Conservation (phyloP, 1,140 invertebrate species). For the Ceratina calcarata region DNA sequence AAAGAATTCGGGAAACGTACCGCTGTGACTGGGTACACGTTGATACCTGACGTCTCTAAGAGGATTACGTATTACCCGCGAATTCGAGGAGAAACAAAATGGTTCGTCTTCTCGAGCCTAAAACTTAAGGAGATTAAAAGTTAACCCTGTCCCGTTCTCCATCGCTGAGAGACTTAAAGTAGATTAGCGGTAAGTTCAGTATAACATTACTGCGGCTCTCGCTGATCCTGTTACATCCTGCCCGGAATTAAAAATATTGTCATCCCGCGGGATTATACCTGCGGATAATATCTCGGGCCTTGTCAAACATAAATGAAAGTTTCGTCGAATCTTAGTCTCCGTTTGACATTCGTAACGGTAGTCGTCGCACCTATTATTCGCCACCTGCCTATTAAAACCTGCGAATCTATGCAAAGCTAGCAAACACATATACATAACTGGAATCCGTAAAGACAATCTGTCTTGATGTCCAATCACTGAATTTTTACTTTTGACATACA, state of each 20-base stretch:
- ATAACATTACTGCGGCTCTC: conserved; percentile 74
- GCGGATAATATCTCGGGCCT: conserved; percentile 70
- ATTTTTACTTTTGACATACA: too few species aligned
- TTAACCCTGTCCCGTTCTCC: conserved; percentile 66
- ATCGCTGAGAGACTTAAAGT: conserved; percentile 66
- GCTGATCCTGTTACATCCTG: conserved; percentile 77
- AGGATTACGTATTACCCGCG: conserved; percentile 70
- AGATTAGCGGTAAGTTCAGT: conserved; percentile 73
- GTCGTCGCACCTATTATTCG: neutral
- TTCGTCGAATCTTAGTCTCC: conserved; percentile 52
- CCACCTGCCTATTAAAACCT: neutral
- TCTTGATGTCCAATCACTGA: too few species aligned
- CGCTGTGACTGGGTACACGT: conserved; percentile 28
- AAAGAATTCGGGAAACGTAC: conserved; percentile 15
- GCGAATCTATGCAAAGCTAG: neutral
- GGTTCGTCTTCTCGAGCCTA: conserved; percentile 63
- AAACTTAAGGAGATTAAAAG: conserved; percentile 77
- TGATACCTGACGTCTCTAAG: conserved; percentile 72
- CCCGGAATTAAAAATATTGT: conserved; percentile 79
- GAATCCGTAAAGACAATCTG: too few species aligned
- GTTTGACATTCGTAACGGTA: conserved; percentile 26
- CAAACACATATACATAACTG: too few species aligned
- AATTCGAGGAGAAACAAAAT: conserved; percentile 70
- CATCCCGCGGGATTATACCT: conserved; percentile 72
- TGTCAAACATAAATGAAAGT: conserved; percentile 74